phyloP scores from a whole-genome alignment of 1,140 invertebrate species.

The Drosophila melanica region DNA sequence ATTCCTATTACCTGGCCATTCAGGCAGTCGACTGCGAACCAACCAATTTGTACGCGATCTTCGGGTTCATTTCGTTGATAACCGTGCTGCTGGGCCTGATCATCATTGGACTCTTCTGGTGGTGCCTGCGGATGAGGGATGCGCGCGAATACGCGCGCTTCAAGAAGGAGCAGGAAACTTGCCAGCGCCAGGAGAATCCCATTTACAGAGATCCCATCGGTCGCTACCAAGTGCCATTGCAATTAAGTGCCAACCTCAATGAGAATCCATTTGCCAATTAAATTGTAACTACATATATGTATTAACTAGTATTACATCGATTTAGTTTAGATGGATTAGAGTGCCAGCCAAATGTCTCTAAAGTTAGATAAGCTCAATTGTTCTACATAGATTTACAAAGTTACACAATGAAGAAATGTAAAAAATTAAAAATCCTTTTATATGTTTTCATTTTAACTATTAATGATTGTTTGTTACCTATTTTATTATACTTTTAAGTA shows the following conservation, averaged over 20 bases:
- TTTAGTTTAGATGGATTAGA: background rate
- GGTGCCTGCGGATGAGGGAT: slow-evolving; percentile 84
- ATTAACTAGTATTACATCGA: slow-evolving; percentile 2
- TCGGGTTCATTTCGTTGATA: slow-evolving; percentile 82
- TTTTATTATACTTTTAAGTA: too few species aligned
- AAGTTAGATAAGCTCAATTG: slow-evolving; percentile 28
- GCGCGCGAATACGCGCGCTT: slow-evolving; percentile 85
- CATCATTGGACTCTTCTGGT: slow-evolving; percentile 82
- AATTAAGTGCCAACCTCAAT: slow-evolving; percentile 54
- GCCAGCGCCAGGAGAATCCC: slow-evolving; percentile 84
- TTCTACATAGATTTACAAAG: slow-evolving; percentile 29
- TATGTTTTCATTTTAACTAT: slow-evolving; percentile 1
- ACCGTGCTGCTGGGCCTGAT: slow-evolving; percentile 84
- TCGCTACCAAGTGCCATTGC: slow-evolving; percentile 85
- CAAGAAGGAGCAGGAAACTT: slow-evolving; percentile 82
- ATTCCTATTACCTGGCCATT: slow-evolving; percentile 79
- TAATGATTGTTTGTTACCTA: too few species aligned
- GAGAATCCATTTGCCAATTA: slow-evolving; percentile 71
- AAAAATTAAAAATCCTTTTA: slow-evolving; percentile 4
- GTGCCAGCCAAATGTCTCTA: slow-evolving; percentile 14
- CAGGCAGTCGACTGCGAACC: slow-evolving; percentile 83
- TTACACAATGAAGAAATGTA: too few species aligned
- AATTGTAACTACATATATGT: background rate
- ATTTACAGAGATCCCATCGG: slow-evolving; percentile 86
- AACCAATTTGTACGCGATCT: slow-evolving; percentile 45